Evolutionary conservation across 2,113 vertebrate genomes (phyloP).

Genomic region (Dinomys branickii): DNA sequence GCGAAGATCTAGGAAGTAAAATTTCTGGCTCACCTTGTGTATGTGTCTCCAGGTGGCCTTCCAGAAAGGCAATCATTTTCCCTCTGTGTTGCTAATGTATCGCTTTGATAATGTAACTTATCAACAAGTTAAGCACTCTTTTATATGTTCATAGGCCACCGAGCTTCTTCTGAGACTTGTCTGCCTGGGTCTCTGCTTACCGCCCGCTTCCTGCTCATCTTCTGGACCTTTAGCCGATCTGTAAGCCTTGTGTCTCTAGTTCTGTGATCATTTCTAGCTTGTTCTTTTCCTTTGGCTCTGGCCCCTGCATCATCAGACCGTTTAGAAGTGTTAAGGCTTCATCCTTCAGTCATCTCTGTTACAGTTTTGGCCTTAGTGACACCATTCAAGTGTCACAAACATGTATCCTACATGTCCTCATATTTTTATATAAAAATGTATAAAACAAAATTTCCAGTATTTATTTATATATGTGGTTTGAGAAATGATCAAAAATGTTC

Average conservation of each 20-base stretch:
- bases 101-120: not conserved
- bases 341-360: not conserved
- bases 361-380: not conserved
- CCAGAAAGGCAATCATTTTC: not conserved
- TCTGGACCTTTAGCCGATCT: not conserved
- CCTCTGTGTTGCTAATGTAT: not conserved
- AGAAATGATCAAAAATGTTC: not conserved
- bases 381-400: not conserved
- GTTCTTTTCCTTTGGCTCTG: not conserved
- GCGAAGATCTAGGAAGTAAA: not conserved
- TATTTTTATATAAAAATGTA: not conserved
- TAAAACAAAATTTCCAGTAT: conserved; percentile 10
- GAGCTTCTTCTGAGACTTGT: not conserved
- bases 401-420: not conserved
- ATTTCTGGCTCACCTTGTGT: not conserved
- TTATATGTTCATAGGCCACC: not conserved
- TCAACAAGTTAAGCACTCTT: not conserved
- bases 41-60: not conserved
- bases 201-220: not conserved
- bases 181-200: not conserved
- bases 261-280: not conserved
- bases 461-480: not conserved
- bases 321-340: not conserved
- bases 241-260: not conserved
- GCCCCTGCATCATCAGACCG: not conserved